Percentiles rank a stretch among this genome's conserved stretches.
These are phyloP conservation scores for Xenopus tropicalis DNA, from an alignment of 2,113 vertebrate species.

Conservation along the genomic window UCB_Xtro_10.0 CM004452.2:30489501-30490000, in stretches of 20 bases:
- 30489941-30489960: not conserved
- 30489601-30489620: constrained; percentile 31
- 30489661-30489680: constrained; percentile 22
- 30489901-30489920: constrained; percentile 4
- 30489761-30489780: constrained; percentile 39
- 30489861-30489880: constrained; percentile 45
- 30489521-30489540: constrained; percentile 13
- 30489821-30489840: constrained; percentile 38
- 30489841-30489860: constrained; percentile 40
- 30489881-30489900: constrained; percentile 15
- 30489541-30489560: constrained; percentile 22
- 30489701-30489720: constrained; percentile 33
- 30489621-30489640: constrained; percentile 34
- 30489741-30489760: constrained; percentile 39
- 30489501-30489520: not conserved
- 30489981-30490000: constrained; percentile 4
- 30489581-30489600: constrained; percentile 11
- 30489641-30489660: constrained; percentile 12
- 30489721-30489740: constrained; percentile 37
- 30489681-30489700: constrained; percentile 38
- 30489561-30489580: constrained; percentile 40
- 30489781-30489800: constrained; percentile 41
- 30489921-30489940: constrained; percentile 12
- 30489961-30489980: not conserved
- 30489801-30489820: constrained; percentile 30